Conservation (phyloP, 2,888 invertebrate species). For the Chloroclysta siterata region DNA sequence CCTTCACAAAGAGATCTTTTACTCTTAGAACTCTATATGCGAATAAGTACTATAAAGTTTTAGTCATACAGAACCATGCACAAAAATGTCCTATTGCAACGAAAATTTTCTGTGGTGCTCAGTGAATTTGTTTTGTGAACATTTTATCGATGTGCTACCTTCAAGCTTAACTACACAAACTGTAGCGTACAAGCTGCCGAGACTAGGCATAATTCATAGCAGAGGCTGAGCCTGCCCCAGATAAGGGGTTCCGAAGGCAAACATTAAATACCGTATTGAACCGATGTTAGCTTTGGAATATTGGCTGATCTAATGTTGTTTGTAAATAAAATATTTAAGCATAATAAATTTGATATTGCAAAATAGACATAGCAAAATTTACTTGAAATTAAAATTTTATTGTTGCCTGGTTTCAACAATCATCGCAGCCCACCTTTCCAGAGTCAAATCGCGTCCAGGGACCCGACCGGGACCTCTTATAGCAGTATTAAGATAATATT, state of each 20-base stretch:
- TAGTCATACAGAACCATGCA: no score
- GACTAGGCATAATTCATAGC: constrained; percentile 8
- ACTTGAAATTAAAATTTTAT: no score
- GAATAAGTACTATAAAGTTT: no score
- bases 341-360: no score
- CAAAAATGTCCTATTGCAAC: no score
- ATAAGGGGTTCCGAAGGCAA: constrained; percentile 1
- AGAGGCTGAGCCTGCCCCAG: constrained; percentile 2
- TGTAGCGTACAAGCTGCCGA: constrained; percentile 5
- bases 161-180: constrained; percentile 10
- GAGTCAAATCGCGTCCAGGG: no score
- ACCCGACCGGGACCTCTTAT: no score
- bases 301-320: neutral
- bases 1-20: no score
- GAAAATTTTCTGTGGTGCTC: neutral
- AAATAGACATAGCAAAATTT: no score
- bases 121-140: neutral
- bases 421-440: no score
- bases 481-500: no score
- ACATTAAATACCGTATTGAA: neutral
- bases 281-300: neutral
- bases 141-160: neutral
- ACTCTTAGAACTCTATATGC: no score
- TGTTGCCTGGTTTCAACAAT: neutral
- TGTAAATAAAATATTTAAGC: neutral